Conservation (phyloP, 2,113 vertebrate species). For the Oncorhynchus tshawytscha region DNA sequence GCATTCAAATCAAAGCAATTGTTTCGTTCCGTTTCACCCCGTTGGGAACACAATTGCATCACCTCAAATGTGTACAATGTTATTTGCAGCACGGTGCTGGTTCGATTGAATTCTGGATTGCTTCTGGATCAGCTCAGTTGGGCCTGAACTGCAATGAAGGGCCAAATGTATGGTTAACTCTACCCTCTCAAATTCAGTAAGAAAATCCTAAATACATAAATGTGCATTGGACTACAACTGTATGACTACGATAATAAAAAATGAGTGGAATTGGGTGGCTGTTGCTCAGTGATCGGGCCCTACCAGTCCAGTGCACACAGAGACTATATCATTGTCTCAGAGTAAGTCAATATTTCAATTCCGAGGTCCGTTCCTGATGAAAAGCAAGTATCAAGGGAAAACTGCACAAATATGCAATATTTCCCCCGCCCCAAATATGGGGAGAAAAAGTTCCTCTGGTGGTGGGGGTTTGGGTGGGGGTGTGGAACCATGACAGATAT, state of each 20-base stretch:
- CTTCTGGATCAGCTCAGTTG: background rate
- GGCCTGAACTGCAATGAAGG: background rate
- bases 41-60: too few relatives aligned
- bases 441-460: slow-evolving; percentile 55
- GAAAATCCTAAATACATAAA: background rate
- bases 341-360: slow-evolving; percentile 65
- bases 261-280: slow-evolving; percentile 33
- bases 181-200: background rate
- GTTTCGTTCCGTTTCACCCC: background rate
- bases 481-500: slow-evolving; percentile 63
- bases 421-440: slow-evolving; percentile 68
- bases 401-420: slow-evolving; percentile 65
- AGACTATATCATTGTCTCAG: slow-evolving; percentile 59
- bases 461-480: background rate
- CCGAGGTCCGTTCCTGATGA: slow-evolving; percentile 61
- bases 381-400: slow-evolving; percentile 69
- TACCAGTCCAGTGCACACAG: slow-evolving; percentile 37
- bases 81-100: background rate
- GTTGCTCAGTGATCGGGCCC: background rate
- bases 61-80: background rate
- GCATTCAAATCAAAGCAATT: background rate
- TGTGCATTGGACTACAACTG: slow-evolving; percentile 3
- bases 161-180: background rate
- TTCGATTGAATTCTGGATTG: background rate
- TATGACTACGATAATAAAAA: slow-evolving; percentile 40